These are phyloP conservation scores for Latheticus oryzae DNA, from an alignment of 2,888 invertebrate genomes.

Conservation along the genomic window DNA sequence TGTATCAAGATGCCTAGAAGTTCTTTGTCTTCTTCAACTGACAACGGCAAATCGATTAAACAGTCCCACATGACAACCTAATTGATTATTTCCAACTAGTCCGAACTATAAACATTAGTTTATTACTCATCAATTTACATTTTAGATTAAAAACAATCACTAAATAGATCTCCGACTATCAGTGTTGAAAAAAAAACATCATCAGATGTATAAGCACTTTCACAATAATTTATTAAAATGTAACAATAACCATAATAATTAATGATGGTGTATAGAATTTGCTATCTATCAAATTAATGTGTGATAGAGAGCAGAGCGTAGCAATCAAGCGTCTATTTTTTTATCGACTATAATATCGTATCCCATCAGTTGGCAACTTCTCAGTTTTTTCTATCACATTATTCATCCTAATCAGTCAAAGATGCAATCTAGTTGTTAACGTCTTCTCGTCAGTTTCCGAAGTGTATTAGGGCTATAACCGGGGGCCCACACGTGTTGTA, in stretches of 20 bases:
- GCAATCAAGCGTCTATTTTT: constrained; percentile 18
- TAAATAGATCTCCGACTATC: constrained; percentile 4
- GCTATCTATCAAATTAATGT: constrained; percentile 13
- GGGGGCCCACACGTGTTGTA: constrained; percentile 55
- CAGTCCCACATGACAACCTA: constrained; percentile 31
- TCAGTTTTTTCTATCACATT: constrained; percentile 13
- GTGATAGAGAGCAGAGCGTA: constrained; percentile 6
- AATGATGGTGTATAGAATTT: constrained; percentile 8
- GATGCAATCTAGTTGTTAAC: constrained; percentile 39
- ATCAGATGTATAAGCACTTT: constrained; percentile 1
- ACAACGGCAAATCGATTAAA: constrained; percentile 35
- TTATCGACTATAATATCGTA: background rate
- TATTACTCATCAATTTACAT: constrained; percentile 16
- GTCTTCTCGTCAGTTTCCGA: constrained; percentile 36
- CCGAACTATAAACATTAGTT: constrained; percentile 13
- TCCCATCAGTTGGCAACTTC: constrained; percentile 13
- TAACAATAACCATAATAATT: constrained; percentile 30
- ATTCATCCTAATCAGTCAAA: constrained; percentile 37
- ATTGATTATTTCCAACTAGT: constrained; percentile 28
- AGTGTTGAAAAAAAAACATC: constrained; percentile 7
- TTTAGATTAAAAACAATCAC: constrained; percentile 17
- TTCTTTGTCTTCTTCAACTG: constrained; percentile 19
- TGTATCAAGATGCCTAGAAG: too few species aligned
- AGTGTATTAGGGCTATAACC: constrained; percentile 46
- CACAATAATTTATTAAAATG: constrained; percentile 25